Conservation (phyloP, 2,888 invertebrate species). For the Fissipunctia ypsillon region DNA sequence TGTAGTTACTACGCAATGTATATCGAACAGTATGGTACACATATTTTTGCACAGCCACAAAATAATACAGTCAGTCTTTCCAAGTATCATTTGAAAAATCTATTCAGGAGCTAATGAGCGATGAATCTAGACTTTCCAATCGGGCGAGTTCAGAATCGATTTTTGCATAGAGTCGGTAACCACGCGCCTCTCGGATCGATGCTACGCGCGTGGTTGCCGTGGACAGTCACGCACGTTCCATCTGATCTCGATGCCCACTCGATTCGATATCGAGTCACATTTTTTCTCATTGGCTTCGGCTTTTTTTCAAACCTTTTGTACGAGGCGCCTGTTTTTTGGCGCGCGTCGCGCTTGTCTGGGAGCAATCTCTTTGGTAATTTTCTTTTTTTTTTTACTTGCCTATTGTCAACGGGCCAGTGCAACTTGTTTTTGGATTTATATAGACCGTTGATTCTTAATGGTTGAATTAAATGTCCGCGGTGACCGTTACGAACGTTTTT, state of each 20-base stretch:
- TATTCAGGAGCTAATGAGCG: slow-evolving; percentile 52
- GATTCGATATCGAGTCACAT: slow-evolving; percentile 81
- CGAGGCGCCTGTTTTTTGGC: slow-evolving; percentile 80
- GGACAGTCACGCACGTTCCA: slow-evolving; percentile 85
- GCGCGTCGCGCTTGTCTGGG: slow-evolving; percentile 76
- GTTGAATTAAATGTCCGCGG: slow-evolving; percentile 76
- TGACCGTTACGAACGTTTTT: slow-evolving; percentile 73
- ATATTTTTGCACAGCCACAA: slow-evolving; percentile 16
- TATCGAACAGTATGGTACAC: neutral
- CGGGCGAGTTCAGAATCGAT: slow-evolving; percentile 75
- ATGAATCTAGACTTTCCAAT: slow-evolving; percentile 68
- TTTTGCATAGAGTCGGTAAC: slow-evolving; percentile 76
- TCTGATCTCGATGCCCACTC: slow-evolving; percentile 77
- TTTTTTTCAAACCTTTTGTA: slow-evolving; percentile 73
- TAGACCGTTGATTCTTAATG: slow-evolving; percentile 80
- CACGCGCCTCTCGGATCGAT: slow-evolving; percentile 80
- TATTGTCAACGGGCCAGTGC: slow-evolving; percentile 79
- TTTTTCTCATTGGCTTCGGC: slow-evolving; percentile 74
- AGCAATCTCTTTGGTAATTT: slow-evolving; percentile 79
- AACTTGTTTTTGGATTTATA: slow-evolving; percentile 79
- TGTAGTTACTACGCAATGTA: slow-evolving; percentile 9
- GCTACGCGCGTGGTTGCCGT: slow-evolving; percentile 73
- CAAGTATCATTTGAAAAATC: slow-evolving; percentile 23
- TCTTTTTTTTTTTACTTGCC: slow-evolving; percentile 74
- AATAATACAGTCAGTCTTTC: neutral